A percentile compares a stretch with the other conserved stretches of the same genome.
Conservation (phyloP, 2,113 vertebrate genomes). For the Hippolais icterina region DNA sequence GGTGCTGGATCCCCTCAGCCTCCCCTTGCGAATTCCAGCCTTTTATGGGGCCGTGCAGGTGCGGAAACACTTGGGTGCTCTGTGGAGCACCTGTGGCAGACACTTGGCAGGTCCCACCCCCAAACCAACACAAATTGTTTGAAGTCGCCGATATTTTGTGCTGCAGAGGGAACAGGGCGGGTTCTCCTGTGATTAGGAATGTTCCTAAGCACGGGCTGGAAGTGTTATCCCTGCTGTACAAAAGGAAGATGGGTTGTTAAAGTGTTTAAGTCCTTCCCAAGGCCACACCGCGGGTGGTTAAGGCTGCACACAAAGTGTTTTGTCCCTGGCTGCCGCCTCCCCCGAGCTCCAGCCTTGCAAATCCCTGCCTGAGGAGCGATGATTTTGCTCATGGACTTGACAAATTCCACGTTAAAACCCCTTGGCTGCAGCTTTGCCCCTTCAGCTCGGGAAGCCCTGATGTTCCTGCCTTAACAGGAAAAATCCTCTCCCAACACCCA, state of each 20-base stretch:
- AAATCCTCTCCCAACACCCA: neutral
- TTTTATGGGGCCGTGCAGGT: no score
- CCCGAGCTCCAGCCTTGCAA: neutral
- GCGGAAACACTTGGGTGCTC: no score
- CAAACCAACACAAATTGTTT: accelerated
- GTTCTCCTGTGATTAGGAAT: accelerated
- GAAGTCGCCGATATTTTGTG: neutral
- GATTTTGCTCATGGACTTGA: neutral
- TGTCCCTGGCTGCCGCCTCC: neutral
- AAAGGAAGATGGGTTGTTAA: neutral
- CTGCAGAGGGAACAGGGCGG: accelerated
- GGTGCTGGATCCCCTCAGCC: no score
- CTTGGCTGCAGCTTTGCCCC: neutral
- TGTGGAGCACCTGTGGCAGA: neutral
- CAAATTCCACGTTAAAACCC: neutral
- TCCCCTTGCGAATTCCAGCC: no score
- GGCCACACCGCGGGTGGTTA: neutral
- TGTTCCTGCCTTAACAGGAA: neutral
- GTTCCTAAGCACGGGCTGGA: neutral
- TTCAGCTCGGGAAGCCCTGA: neutral
- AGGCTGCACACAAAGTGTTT: accelerated
- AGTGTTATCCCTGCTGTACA: neutral
- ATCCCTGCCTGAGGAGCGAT: neutral
- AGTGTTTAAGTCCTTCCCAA: neutral
- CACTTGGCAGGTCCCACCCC: neutral